These are phyloP conservation scores for cattle (Bos taurus) DNA, from an alignment of 2,113 vertebrate species.

Conservation along the genomic window ARS-UCD2.0 NC_037333.1:5204501-5205000, in stretches of 20 bases:
- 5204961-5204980: neutral
- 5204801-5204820: neutral
- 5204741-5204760: neutral
- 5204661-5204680: neutral
- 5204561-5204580: neutral
- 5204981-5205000: neutral
- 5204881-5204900: neutral
- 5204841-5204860: neutral
- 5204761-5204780: neutral
- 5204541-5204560: neutral
- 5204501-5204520: neutral
- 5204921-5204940: neutral
- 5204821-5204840: neutral
- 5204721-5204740: neutral
- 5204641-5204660: neutral
- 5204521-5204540: neutral
- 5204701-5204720: neutral
- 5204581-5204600: neutral
- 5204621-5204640: neutral
- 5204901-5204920: neutral
- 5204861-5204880: neutral
- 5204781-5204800: no score
- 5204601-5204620: neutral
- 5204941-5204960: neutral
- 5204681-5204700: neutral